Base-by-base conservation (phyloP, 2,888 invertebrate genomes). In the Scrobipalpa costella region DNA sequence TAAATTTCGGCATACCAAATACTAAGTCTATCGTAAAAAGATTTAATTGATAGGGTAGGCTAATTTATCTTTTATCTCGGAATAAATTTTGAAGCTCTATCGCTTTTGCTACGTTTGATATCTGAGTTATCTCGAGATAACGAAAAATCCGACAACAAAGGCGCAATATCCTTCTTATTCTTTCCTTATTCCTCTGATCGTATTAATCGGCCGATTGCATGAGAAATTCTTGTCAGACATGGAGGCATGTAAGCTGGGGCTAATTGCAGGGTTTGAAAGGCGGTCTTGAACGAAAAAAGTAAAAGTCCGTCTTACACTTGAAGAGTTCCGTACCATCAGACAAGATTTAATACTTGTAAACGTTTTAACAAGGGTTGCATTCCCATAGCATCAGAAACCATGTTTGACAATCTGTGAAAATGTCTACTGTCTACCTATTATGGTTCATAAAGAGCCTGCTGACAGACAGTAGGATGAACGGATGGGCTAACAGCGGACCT, bases 191-290 rank as follows among this genome's bases (percentile, higher is more conserved):
- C 34, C n/a, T 55, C 13, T 52, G 13, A 17, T 55, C 34, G 27
- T 55, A n/a, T 55, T 55, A 55, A 55, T 55, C 55, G 33, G 8
- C 34, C 15, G 27, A 34, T 55, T 55, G 55, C 55, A 55, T 55
- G 55, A 55, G 34, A 7, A 9, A 34, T 55, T 55, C 55, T 55
- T 55, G 55, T 34, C n/a, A 55, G 55, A 55, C 33, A 27, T 55
- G 33, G 15, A 13, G 27, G 55, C n/a, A 2, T 55, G 34, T 55
- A 34, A 55, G 55, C 27, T 34, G 7, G 15, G 34, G 55, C 34
- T 55, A 55, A 27, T 55, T 55, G 55, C 55, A 15, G 27, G 11
- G 34, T 55, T 55, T 55, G 33, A 55, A 55, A 17, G 50, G 27
- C 5, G 50, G 13, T 52, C 21, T 11, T 50, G 9, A 9, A n/a